Conservation (phyloP, 2,113 vertebrate genomes). For the Glareola pratincola region DNA sequence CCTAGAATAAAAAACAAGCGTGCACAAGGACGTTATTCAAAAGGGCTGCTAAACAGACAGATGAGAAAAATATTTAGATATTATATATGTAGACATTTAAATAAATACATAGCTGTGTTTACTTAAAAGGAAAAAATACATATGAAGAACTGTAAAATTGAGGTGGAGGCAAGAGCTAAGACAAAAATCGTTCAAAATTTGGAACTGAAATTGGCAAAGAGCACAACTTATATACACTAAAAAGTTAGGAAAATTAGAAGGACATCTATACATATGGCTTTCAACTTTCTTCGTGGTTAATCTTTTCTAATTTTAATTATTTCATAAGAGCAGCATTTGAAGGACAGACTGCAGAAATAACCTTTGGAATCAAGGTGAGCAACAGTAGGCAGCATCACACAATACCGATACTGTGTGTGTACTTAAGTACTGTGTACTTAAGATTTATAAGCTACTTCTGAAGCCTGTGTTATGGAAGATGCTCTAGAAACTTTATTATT, state of each 20-base stretch:
- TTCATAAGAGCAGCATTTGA: not conserved
- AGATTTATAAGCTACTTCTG: not conserved
- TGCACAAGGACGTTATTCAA: not conserved
- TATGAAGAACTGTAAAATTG: not conserved
- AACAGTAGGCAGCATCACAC: no score
- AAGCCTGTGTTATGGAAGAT: not conserved
- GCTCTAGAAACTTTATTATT: not conserved
- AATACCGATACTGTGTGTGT: no score
- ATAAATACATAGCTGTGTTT: not conserved
- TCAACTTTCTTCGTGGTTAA: not conserved
- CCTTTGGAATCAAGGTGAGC: not conserved
- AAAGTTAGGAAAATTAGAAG: not conserved
- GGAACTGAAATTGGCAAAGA: not conserved
- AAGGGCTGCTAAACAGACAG: not conserved
- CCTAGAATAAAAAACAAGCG: not conserved
- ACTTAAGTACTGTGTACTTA: not conserved
- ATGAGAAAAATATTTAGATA: not conserved
- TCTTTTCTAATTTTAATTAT: not conserved
- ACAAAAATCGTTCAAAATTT: not conserved
- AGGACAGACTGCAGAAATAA: not conserved
- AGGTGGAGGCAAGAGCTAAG: not conserved
- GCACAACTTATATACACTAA: accelerated
- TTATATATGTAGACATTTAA: not conserved
- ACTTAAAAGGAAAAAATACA: not conserved
- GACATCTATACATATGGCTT: not conserved